Evolutionary conservation across 1,140 invertebrate species (phyloP), one percentile per base, ranked within the genome.

Genomic region (Pogonognathellus flavescens): DNA sequence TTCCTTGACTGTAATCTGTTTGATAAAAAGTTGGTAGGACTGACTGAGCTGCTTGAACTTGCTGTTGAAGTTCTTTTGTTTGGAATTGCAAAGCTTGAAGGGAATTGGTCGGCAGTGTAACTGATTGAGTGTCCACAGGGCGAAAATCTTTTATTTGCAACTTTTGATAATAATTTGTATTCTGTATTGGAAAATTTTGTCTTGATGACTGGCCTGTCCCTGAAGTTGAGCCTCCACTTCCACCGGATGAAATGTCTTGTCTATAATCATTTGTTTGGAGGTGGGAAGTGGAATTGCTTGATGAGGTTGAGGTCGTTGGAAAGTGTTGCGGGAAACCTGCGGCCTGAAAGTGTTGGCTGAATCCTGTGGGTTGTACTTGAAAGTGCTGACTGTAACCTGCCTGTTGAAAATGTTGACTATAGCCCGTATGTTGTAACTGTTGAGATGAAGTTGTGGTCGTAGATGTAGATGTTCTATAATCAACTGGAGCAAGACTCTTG

Each of bases 41-140:
- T 57, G 53, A 13, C 11, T 13, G 11, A 57, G 70, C 70, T 41
- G 70, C 70, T 25, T 66, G 62, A 31, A 76, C 70, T 50, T 76
- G 70, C 49, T 76, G 70, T n/a, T 76, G 70, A 49, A 76, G 41
- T 50, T 76, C 70, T 50, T 76, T 76, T 3, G 70, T 76, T 76
- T 76, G 70, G 70, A 76, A 76, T 50, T 76, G 70, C 9, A 76
- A 20, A 2, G 70, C 41, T 41, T 76, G 70, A 14, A 76, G 31
- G 31, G 70, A 76, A 76, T 76, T 76, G 25, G 70, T 50, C 6
- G 70, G 70, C 14, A 76, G 41, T 18, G 70, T 25, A 10, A 60
- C 59, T 60, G 59, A 18, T 66, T 66, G 70, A 8, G 70, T 14
- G 13, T 76, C 70, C 16, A 31, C 66, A 16, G 70, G 70, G n/a